Evolutionary conservation across 2,113 vertebrate genomes (phyloP), one percentile per base, ranked within the genome.

Genomic region (Dasyprocta punctata): DNA sequence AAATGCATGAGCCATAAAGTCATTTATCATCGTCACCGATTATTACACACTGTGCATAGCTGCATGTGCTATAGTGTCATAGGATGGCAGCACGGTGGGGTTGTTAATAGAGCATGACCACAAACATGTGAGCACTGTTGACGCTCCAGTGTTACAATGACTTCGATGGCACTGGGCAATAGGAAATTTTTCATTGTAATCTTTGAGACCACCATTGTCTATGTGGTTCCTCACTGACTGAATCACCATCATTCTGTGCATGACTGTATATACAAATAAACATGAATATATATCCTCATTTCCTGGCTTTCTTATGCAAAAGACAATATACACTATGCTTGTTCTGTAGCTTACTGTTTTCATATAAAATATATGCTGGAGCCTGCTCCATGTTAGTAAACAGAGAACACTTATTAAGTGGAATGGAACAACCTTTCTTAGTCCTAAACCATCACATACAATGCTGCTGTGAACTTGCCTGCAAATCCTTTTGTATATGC

Each of bases 291-390:
- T 80, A 63, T 63, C 61, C 65, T 78, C 56, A 71, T 58, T 63
- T 83, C 60, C 17, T 94, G 26, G 30, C 92, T 95, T 92, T 77
- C 24, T 83, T 73, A 61, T 30, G 41, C 14, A 65, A 77, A 90
- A 63, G 73, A 41, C 56, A 87, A 83, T 38, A 86, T 36, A 44
- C 16, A n/a, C 22, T 22, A 75, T 33, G 71, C 10, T 30, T 63
- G 20, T 81, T 88, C 77, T 85, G 22, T 38, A 82, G 17, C 36
- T 94, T 95, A 14, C 7, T 75, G 81, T 84, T 90, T 90, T 88
- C 38, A 61, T 89, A 58, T 82, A 75, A 87, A 92, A 84, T 73
- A 84, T 36, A 89, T 78, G 17, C 81, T 60, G 2, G n/a, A 65
- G 24, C 63, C 82, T 47, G 65, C 9, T 73, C 38, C 28, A 71